Percentiles rank a stretch among this genome's conserved stretches.
Conservation (phyloP, 2,797 vertebrate genomes). For the Chiroxiphia lanceolata region DNA sequence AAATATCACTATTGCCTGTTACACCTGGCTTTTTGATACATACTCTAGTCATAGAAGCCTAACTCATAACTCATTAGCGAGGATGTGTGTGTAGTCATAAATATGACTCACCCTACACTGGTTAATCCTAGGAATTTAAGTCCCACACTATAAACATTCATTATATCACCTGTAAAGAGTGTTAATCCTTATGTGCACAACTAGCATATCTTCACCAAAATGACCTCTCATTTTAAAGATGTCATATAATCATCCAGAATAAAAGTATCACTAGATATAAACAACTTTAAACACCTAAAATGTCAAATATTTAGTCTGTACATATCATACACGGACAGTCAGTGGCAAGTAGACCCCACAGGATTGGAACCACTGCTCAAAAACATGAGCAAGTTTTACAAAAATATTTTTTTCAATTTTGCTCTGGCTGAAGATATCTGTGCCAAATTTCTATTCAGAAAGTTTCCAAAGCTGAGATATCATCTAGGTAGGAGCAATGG, state of each 20-base stretch:
- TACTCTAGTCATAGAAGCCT: neutral
- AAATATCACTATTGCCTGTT: neutral
- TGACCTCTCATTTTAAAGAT: neutral
- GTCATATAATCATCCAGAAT: neutral
- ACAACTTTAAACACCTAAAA: neutral
- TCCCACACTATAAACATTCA: neutral
- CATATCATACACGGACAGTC: neutral
- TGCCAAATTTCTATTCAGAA: neutral
- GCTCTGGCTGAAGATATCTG: neutral
- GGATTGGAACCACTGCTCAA: neutral
- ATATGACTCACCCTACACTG: neutral
- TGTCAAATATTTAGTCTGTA: accelerated
- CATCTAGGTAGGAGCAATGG: neutral
- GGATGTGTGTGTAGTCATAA: neutral
- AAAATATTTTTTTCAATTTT: neutral
- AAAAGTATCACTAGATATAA: neutral
- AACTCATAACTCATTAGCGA: neutral
- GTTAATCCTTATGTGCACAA: neutral
- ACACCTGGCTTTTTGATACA: neutral
- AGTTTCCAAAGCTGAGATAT: neutral
- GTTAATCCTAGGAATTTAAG: neutral
- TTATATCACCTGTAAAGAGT: neutral
- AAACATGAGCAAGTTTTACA: neutral
- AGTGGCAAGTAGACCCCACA: neutral
- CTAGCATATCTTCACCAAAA: neutral